These are phyloP conservation scores for Leptopilina syphax DNA, from an alignment of 2,888 invertebrate species.

Conservation along the genomic window DNA sequence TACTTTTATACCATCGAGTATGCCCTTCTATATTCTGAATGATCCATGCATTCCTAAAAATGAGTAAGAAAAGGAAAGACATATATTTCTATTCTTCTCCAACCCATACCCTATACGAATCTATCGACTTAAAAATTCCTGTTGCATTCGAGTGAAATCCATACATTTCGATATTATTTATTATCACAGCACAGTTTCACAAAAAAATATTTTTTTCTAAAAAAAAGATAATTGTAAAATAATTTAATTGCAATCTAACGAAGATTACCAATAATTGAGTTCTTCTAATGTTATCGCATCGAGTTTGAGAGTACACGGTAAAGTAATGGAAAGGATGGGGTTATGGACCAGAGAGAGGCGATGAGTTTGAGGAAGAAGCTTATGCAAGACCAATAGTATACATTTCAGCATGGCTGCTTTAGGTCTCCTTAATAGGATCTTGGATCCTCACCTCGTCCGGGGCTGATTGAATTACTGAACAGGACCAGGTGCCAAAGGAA, in stretches of 20 bases:
- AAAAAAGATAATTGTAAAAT: too few species aligned
- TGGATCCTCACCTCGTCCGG: conserved; percentile 34
- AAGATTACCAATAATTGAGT: background rate
- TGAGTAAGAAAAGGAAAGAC: too few species aligned
- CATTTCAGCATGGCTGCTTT: conserved; percentile 37
- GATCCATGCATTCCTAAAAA: too few species aligned
- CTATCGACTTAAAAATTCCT: too few species aligned
- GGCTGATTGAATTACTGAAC: conserved; percentile 48
- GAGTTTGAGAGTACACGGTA: background rate
- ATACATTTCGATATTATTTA: too few species aligned
- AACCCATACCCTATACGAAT: too few species aligned
- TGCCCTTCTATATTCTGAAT: too few species aligned
- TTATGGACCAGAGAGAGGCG: background rate
- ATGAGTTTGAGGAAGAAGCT: conserved; percentile 5
- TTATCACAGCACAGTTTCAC: too few species aligned
- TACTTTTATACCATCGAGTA: too few species aligned
- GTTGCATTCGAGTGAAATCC: too few species aligned
- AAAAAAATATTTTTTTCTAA: too few species aligned
- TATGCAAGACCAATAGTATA: conserved; percentile 32
- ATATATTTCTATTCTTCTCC: too few species aligned
- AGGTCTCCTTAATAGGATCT: conserved; percentile 34
- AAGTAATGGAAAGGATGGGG: background rate
- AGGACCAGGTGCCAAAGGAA: conserved; percentile 50
- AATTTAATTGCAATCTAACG: background rate
- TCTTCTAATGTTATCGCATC: background rate